phyloP scores from a whole-genome alignment of 2,113 vertebrate genomes.

The Odocoileus virginianus region DNA sequence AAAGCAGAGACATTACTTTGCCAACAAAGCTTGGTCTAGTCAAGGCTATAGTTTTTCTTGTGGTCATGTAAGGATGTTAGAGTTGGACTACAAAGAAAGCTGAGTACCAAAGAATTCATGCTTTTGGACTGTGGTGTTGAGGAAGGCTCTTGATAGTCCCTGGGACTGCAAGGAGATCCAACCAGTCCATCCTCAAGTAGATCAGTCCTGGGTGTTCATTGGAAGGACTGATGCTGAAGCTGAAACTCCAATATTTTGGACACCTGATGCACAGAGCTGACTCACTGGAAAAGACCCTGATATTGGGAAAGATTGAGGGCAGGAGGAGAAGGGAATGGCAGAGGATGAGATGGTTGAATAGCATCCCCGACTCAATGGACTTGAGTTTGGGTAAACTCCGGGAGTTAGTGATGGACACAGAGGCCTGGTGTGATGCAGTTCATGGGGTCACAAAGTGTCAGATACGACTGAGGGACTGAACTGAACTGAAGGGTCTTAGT shows the following conservation, averaged over 20 bases:
- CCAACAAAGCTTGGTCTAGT: neutral
- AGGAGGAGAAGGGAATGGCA: neutral
- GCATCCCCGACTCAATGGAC: neutral
- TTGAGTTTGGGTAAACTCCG: rapidly evolving
- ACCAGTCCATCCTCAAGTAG: neutral
- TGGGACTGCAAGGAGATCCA: neutral
- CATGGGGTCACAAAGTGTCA: rapidly evolving
- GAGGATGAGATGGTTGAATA: neutral
- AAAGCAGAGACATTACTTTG: neutral
- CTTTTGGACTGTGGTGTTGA: neutral
- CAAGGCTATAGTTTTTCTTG: neutral
- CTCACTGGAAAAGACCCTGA: neutral
- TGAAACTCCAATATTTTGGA: neutral
- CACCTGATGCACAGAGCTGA: neutral
- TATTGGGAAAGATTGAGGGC: neutral
- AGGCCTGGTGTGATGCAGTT: neutral
- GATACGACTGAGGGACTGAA: neutral
- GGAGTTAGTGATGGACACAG: neutral
- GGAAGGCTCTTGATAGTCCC: neutral
- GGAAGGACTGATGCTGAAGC: neutral
- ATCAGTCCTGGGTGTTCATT: neutral
- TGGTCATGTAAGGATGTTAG: neutral
- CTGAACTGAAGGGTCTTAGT: neutral
- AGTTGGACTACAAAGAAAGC: neutral
- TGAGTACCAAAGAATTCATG: rapidly evolving